Percentiles rank a stretch among this genome's conserved stretches.
Evolutionary conservation across 2,797 vertebrate species (phyloP).

Genomic region (Pristis pectinata): DNA sequence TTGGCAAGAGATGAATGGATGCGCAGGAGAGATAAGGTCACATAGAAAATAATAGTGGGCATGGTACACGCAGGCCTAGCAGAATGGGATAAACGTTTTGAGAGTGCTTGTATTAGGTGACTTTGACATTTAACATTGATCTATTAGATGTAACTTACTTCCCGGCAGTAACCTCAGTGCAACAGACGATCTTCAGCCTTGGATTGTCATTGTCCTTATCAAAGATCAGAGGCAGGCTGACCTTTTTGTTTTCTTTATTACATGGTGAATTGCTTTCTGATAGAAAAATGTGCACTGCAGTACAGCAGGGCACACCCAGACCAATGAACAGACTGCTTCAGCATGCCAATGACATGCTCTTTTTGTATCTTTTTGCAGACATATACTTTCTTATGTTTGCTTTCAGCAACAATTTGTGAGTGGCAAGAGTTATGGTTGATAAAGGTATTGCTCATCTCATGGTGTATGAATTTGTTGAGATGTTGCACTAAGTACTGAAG

Average conservation of each 20-base stretch:
- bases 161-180: background rate
- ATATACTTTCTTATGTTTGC: background rate
- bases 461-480: too few species aligned
- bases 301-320: background rate
- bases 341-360: background rate
- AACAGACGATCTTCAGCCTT: background rate
- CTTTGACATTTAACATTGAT: constrained; percentile 12
- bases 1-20: background rate
- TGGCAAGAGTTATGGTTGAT: too few species aligned
- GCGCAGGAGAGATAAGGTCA: background rate
- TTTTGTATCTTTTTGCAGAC: background rate
- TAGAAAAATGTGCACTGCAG: background rate
- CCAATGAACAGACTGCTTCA: background rate
- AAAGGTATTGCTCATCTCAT: too few species aligned
- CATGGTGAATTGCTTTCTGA: background rate
- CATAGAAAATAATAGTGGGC: background rate
- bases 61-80: background rate
- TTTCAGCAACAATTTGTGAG: too few species aligned
- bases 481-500: too few species aligned
- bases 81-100: background rate
- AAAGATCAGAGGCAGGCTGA: background rate
- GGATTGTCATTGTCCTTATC: background rate
- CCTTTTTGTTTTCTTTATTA: background rate
- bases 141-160: background rate
- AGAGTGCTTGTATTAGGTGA: background rate